These are phyloP conservation scores for Takifugu ocellatus DNA, from an alignment of 2,797 vertebrate genomes.

Conservation along the genomic window DNA sequence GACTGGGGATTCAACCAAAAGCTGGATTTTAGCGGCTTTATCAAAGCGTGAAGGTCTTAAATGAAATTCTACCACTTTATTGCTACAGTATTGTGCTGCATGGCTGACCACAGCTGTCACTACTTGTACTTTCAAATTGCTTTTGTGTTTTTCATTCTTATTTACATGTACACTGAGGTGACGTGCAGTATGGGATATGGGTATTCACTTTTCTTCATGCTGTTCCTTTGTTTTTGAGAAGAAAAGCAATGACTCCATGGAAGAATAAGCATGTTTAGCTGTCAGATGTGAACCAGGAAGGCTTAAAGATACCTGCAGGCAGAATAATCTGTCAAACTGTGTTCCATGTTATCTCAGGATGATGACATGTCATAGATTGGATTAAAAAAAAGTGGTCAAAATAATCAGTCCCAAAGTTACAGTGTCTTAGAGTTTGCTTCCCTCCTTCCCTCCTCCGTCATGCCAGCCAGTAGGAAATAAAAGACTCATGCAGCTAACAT, in stretches of 20 bases:
- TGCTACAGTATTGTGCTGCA: too few relatives aligned
- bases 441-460: neutral
- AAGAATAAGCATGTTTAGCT: conserved; percentile 29
- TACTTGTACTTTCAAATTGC: too few relatives aligned
- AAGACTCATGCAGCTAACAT: conserved; percentile 45
- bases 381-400: too few relatives aligned
- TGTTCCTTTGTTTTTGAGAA: conserved; percentile 13
- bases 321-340: neutral
- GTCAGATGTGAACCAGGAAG: conserved; percentile 42
- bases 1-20: too few relatives aligned
- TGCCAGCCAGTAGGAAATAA: conserved; percentile 20
- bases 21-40: too few relatives aligned
- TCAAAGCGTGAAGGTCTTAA: too few relatives aligned
- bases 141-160: too few relatives aligned
- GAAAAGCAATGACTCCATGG: conserved; percentile 30
- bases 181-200: neutral
- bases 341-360: conserved; percentile 42
- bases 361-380: neutral
- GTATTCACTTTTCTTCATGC: conserved; percentile 2
- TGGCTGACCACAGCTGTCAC: too few relatives aligned
- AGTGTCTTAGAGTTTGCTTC: neutral
- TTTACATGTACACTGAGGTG: neutral
- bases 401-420: too few relatives aligned
- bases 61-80: too few relatives aligned
- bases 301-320: conserved; percentile 1